phyloP scores from a whole-genome alignment of 2,797 vertebrate genomes.

The Peromyscus melanophrys region DNA sequence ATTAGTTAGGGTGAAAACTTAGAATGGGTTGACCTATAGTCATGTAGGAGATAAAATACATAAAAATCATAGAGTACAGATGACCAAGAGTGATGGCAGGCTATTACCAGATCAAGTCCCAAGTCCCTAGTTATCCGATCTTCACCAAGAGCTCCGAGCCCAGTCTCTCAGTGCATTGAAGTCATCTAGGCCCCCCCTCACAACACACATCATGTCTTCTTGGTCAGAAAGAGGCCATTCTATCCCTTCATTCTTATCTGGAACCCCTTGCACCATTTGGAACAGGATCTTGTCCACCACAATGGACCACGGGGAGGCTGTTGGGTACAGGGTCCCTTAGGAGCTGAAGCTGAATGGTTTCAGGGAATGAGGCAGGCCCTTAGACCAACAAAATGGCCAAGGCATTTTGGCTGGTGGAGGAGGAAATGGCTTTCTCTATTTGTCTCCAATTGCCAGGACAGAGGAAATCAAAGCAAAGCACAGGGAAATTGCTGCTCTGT shows the following conservation, averaged over 20 bases:
- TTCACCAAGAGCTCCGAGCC: background rate
- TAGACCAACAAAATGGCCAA: constrained; percentile 50
- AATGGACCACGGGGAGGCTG: background rate
- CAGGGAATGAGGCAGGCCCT: background rate
- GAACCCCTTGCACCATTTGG: rapidly evolving
- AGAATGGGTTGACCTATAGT: background rate
- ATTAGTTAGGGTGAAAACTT: background rate
- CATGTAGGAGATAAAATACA: background rate
- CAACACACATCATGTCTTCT: background rate
- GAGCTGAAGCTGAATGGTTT: background rate
- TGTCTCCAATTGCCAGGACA: constrained; percentile 88
- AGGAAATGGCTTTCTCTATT: constrained; percentile 60
- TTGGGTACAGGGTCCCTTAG: background rate
- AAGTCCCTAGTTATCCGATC: background rate
- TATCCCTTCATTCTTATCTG: rapidly evolving
- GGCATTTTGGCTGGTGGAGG: background rate
- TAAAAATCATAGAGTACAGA: rapidly evolving
- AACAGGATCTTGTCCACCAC: background rate
- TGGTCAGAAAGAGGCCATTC: no score
- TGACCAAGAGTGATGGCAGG: rapidly evolving
- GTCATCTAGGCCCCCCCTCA: background rate
- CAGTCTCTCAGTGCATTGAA: background rate
- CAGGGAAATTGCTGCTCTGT: constrained; percentile 77
- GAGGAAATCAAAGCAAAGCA: constrained; percentile 91
- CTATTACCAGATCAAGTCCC: background rate